These are phyloP conservation scores for Tribolium castaneum DNA, from an alignment of 1,140 invertebrate genomes.

Conservation along the genomic window DNA sequence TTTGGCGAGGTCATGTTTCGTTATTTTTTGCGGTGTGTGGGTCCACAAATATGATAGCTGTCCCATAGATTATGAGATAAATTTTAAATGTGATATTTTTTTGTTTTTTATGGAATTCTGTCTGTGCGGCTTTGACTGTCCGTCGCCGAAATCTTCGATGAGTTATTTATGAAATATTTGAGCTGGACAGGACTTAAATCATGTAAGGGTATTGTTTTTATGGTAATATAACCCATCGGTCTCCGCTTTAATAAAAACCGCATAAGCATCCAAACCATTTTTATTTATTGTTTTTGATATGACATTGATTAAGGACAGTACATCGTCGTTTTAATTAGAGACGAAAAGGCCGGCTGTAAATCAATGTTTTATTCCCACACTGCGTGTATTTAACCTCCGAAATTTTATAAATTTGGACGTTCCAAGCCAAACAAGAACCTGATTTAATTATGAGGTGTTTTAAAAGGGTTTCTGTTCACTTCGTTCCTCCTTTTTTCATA, in stretches of 20 bases:
- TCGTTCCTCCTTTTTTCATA: conserved; percentile 38
- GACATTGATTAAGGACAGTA: conserved; percentile 56
- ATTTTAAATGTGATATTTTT: conserved; percentile 7
- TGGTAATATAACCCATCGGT: conserved; percentile 53
- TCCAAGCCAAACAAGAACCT: conserved; percentile 40
- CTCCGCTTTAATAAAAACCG: conserved; percentile 47
- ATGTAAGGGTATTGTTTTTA: conserved; percentile 57
- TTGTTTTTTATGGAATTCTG: conserved; percentile 1
- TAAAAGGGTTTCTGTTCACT: conserved; percentile 40
- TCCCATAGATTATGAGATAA: neutral
- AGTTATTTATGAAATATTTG: conserved; percentile 52
- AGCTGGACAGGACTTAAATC: conserved; percentile 48
- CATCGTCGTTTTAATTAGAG: conserved; percentile 55
- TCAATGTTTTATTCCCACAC: conserved; percentile 54
- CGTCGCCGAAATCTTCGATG: conserved; percentile 24
- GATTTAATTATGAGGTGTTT: conserved; percentile 54
- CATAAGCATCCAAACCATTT: conserved; percentile 54
- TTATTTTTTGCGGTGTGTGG: neutral
- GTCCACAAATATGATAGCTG: neutral
- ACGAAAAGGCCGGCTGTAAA: conserved; percentile 49
- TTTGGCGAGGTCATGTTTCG: no score
- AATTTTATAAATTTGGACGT: conserved; percentile 38
- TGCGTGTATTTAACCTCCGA: conserved; percentile 21
- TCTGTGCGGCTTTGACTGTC: neutral
- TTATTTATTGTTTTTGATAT: conserved; percentile 55